Percentiles rank a stretch among this genome's conserved stretches.
These are phyloP conservation scores for Odontomachus brunneus DNA, from an alignment of 1,140 invertebrate genomes.

Conservation along the genomic window DNA sequence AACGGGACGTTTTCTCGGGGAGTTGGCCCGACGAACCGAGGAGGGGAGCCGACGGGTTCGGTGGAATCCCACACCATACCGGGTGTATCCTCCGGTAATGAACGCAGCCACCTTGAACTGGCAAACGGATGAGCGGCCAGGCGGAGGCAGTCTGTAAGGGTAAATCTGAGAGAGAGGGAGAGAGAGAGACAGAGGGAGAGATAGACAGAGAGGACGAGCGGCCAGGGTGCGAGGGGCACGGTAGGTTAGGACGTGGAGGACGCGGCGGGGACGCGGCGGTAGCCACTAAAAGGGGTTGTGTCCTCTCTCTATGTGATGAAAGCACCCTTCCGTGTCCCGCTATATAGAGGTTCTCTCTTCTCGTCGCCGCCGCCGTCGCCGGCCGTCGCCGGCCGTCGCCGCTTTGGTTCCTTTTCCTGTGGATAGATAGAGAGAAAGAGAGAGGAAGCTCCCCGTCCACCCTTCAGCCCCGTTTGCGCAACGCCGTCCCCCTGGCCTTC, in stretches of 20 bases:
- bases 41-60: conserved; percentile 43
- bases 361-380: conserved; percentile 31
- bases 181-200: conserved; percentile 57
- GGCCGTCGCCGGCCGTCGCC: conserved; percentile 50
- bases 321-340: conserved; percentile 79
- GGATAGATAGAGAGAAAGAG: conserved; percentile 58
- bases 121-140: conserved; percentile 83
- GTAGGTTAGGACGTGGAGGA: conserved; percentile 53
- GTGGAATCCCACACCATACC: conserved; percentile 67
- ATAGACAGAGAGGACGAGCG: conserved; percentile 50
- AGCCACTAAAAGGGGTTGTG: conserved; percentile 82
- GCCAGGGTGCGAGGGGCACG: conserved; percentile 9
- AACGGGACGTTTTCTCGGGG: conserved; percentile 26
- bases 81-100: conserved; percentile 79
- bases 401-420: conserved; percentile 78
- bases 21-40: not conserved
- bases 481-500: conserved; percentile 54
- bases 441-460: conserved; percentile 35
- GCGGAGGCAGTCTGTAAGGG: conserved; percentile 68
- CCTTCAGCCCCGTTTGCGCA: conserved; percentile 35
- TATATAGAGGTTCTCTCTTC: conserved; percentile 68
- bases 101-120: conserved; percentile 85
- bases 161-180: conserved; percentile 50
- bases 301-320: conserved; percentile 80
- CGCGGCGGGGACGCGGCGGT: conserved; percentile 61